Evolutionary conservation across 2,888 invertebrate species (phyloP).

Genomic region (Aphidoletes aphidimyza): DNA sequence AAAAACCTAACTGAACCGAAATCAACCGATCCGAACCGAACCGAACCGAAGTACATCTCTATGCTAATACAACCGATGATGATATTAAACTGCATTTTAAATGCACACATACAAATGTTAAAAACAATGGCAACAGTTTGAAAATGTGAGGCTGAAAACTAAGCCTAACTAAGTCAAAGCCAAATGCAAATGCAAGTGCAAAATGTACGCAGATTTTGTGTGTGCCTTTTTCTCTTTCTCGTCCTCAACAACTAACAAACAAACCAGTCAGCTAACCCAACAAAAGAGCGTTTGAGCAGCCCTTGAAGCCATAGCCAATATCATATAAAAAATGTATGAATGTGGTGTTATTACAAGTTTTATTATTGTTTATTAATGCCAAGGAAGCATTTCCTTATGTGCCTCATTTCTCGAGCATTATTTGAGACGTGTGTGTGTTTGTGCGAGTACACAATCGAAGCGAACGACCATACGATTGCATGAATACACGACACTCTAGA

Average conservation of each 20-base stretch:
- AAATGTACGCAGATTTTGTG: too few relatives aligned
- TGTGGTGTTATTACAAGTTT: conserved; percentile 33
- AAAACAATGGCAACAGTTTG: conserved; percentile 10
- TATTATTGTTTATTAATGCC: conserved; percentile 6
- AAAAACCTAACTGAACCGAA: too few relatives aligned
- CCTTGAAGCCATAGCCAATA: background rate
- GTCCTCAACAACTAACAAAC: too few relatives aligned
- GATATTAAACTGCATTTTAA: conserved; percentile 6
- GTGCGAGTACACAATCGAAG: background rate
- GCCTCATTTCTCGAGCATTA: background rate
- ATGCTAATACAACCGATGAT: background rate
- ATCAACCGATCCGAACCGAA: too few relatives aligned
- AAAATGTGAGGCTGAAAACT: too few relatives aligned
- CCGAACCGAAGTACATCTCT: background rate
- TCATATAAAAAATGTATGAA: conserved; percentile 24
- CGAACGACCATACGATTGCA: too few relatives aligned
- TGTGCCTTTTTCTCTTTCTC: too few relatives aligned
- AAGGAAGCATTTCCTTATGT: conserved; percentile 30
- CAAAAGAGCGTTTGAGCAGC: too few relatives aligned
- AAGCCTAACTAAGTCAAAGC: too few relatives aligned
- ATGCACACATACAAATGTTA: background rate
- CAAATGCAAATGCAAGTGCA: too few relatives aligned
- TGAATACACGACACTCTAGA: too few relatives aligned
- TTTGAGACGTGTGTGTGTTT: background rate
- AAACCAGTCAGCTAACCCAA: too few relatives aligned